Evolutionary conservation across 2,797 vertebrate genomes (phyloP), one percentile per base, ranked within the genome.

Genomic region (Coregonus ussuriensis): DNA sequence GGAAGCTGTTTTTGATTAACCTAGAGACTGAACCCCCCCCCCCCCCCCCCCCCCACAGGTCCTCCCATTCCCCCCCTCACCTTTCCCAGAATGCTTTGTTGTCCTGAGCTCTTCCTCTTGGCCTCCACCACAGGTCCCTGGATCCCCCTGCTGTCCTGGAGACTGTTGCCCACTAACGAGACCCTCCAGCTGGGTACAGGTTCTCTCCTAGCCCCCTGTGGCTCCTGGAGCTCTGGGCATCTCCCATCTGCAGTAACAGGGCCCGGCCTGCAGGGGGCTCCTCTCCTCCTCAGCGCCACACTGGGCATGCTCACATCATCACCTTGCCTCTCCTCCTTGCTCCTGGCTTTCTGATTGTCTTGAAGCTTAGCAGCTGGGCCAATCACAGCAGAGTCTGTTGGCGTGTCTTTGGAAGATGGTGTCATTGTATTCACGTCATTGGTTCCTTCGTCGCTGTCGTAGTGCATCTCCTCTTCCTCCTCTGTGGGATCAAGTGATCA

Each of bases 311-410:
- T 87, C 74, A 83, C 78, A 13, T 67, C 29, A 51, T 80, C 92
- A 91, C 93, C 94, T 84, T 95, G 93, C 79, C 94, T 91, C 78
- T 96, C 94, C 87, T 95, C 97, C 84, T 97, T 97, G 88, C 93
- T 96, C 86, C 94, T 95, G 54, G 94, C 93, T 90, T 96, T 98
- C 86, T 96, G 96, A 73, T 95, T 95, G 84, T 94, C 92, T 80
- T 97, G 95, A 88, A 96, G 95, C 86, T 95, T 96, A 72, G 96
- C 94, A 83, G 95, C 93, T 0, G 95, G 91, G 4, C 92, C 90
- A 7, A 92, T 91, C 76, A 91, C 76, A 0, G 92, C 84, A 65
- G 92, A 47, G 41, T 47, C 11, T 47, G 41, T 47, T 47, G 92
- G 88, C 0, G 90, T 81, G 51, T 96, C 95, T 88, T 92, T 94